Evolutionary conservation across 2,888 invertebrate genomes (phyloP), one percentile per base, ranked within the genome.

Genomic region (Eupithecia insigniata): DNA sequence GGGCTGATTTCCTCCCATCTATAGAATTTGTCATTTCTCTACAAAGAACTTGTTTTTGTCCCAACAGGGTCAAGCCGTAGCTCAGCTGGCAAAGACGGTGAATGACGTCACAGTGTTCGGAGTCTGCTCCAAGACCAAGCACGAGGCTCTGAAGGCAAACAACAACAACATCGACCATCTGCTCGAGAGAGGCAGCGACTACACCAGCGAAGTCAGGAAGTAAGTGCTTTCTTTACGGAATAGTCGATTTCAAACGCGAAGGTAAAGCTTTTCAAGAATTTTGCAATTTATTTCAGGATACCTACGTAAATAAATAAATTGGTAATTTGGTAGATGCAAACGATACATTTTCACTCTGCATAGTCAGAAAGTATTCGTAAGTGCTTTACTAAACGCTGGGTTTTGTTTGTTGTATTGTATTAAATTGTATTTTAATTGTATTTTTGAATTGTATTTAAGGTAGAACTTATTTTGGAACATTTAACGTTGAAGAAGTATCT

Each of bases 131-230:
- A 96, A 97, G 90, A 95, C 94, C 85, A 98, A 98, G 92, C 97
- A 98, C 87, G 98, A 98, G 85, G 95, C 96, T n/a, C 94, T 98
- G 78, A 97, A 97, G 87, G 94, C 95, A 32, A 95, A 96, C 79
- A 95, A 95, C 83, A 95, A 95, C 81, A 95, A 95, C 80, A 96
- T 98, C 76, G 96, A 97, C 83, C 96, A 97, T 85, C 94, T 98
- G 67, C 94, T 98, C 81, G 98, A 98, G 87, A 95, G 97, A 76
- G 96, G 96, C 80, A 95, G 95, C 80, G 98, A 98, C 90, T 98
- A 98, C 90, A 95, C 96, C 82, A 96, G 96, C 86, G 98, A 98
- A 95, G 96, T 98, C 77, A 96, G 96, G 89, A 98, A 98, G 97
- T 97, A 92, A 95, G 96, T 55, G 55, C 26, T 5, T 55, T 12